Conservation (phyloP, 2,888 invertebrate genomes). For the Hermodice carunculata region DNA sequence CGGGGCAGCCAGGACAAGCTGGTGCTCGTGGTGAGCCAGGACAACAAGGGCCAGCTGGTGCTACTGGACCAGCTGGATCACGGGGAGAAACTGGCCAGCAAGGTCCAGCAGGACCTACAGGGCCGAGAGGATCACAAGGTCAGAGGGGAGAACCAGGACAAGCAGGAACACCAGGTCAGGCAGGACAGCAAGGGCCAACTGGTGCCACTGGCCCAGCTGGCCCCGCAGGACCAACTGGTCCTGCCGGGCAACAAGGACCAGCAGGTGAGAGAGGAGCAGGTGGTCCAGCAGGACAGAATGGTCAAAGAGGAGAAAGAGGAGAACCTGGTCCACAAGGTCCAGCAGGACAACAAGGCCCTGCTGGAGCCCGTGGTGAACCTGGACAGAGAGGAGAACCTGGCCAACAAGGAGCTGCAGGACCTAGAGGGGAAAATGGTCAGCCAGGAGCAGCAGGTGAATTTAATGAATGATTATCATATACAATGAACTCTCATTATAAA, state of each 20-base stretch:
- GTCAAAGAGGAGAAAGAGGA: conserved; percentile 40
- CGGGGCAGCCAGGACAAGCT: neutral
- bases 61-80: conserved; percentile 23
- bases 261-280: conserved; percentile 6
- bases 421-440: no score
- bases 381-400: conserved; percentile 42
- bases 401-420: neutral
- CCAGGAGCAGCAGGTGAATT: conserved; percentile 16
- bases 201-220: conserved; percentile 13
- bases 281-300: conserved; percentile 47
- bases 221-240: conserved; percentile 50
- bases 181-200: neutral
- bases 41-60: conserved; percentile 16
- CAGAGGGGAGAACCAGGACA: neutral
- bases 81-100: neutral
- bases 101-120: neutral
- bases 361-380: conserved; percentile 28
- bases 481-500: no score
- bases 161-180: conserved; percentile 48
- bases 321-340: conserved; percentile 21
- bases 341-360: conserved; percentile 23
- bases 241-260: neutral
- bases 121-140: neutral
- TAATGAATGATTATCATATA: no score
- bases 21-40: conserved; percentile 30